Base-by-base conservation (phyloP, 2,797 vertebrate species). In the Rhyacichthys aspro region DNA sequence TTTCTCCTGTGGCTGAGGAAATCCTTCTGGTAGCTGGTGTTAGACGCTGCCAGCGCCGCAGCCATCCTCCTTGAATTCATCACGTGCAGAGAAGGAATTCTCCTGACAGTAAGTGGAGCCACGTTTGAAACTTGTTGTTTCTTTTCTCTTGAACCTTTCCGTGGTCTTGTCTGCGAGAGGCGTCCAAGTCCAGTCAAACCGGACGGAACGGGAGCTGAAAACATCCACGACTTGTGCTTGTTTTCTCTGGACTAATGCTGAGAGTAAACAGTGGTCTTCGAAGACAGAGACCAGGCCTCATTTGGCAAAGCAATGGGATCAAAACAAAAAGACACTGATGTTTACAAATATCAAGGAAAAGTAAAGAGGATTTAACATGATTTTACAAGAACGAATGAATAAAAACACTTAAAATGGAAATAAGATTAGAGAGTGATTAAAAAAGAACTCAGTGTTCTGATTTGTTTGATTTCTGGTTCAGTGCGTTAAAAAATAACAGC, bases 31-130 rank as follows among this genome's bases (percentile, higher is more conserved):
- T 78, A 79, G 79, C 69, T 73, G 70, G 64, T 67, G 72, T 55
- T 50, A 47, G 70, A 47, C 11, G 17, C 34, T 15, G 53, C 8
- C 8, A 67, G 47, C 12, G 36, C 68, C 69, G 52, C 11, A 7
- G 55, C n/a, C 32, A 39, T 59, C 74, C 57, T 37, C 39, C 74
- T 72, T 81, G 62, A 80, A 67, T 75, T 79, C 74, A 70, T 85
- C 78, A 70, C 28, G 43, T 7, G 14, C 46, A 14, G 28, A n/a
- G 44, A 72, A 60, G 65, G 82, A 86, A 86, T 79, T 82, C 72
- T 69, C 64, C 70, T 73, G 74, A 79, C 75, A 83, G 38, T 78
- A 86, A 84, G 64, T 75, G 81, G 74, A 87, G 78, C 56, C 79
- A 74, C 55, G 63, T 84, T 88, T 63, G 43, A 67, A 43, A 15